phyloP scores from a whole-genome alignment of 2,888 invertebrate species.

The Tetragonula carbonaria region DNA sequence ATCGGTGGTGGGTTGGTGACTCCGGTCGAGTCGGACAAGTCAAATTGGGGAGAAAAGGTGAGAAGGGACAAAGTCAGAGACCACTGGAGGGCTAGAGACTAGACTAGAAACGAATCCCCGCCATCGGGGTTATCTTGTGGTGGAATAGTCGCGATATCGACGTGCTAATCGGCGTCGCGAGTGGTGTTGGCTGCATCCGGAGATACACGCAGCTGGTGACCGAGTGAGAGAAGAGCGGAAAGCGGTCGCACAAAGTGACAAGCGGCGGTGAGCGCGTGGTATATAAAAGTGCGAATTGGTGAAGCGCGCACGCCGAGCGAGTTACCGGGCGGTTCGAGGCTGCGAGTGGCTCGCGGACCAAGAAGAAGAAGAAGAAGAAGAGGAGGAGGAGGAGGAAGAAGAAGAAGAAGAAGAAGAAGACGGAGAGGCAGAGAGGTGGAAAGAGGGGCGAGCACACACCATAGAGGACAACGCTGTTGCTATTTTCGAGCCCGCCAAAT shows the following conservation, averaged over 20 bases:
- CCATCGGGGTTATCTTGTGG: slow-evolving; percentile 56
- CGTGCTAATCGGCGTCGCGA: slow-evolving; percentile 54
- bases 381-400: slow-evolving; percentile 27
- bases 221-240: slow-evolving; percentile 60
- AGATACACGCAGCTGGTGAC: slow-evolving; percentile 61
- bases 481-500: slow-evolving; percentile 72
- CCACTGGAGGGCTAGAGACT: neutral
- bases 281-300: slow-evolving; percentile 55
- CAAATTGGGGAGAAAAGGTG: neutral
- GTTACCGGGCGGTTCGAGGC: slow-evolving; percentile 42
- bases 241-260: slow-evolving; percentile 44
- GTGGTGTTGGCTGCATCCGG: slow-evolving; percentile 53
- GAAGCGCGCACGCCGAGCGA: slow-evolving; percentile 32
- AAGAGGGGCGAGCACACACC: slow-evolving; percentile 38
- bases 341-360: slow-evolving; percentile 49
- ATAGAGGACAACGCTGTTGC: slow-evolving; percentile 66
- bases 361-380: slow-evolving; percentile 44
- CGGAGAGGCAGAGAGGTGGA: slow-evolving; percentile 5
- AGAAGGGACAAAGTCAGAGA: neutral
- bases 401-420: slow-evolving; percentile 22
- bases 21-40: neutral
- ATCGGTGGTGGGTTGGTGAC: neutral
- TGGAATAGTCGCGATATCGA: slow-evolving; percentile 49
- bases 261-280: slow-evolving; percentile 32
- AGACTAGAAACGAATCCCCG: neutral